Evolutionary conservation across 2,113 vertebrate species (phyloP).

Genomic region (Athene cunicularia): DNA sequence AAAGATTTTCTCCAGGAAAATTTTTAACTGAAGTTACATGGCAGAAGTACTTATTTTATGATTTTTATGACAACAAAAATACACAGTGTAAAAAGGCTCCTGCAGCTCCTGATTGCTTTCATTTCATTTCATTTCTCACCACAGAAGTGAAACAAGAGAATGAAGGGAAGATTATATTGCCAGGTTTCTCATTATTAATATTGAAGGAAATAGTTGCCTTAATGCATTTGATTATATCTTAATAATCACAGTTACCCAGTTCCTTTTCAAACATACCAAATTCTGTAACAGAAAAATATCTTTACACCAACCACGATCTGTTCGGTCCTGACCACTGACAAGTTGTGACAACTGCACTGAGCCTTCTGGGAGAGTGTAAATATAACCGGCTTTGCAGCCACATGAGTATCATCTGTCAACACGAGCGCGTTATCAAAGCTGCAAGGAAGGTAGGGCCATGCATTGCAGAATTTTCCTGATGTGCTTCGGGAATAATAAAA

Average conservation of each 20-base stretch:
- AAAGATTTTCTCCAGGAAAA: neutral
- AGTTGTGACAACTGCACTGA: constrained; percentile 57
- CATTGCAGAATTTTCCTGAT: neutral
- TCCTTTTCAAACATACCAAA: neutral
- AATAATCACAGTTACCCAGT: neutral
- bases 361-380: constrained; percentile 45
- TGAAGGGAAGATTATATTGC: neutral
- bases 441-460: neutral
- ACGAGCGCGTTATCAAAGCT: neutral
- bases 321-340: neutral
- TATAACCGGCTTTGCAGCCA: constrained; percentile 26
- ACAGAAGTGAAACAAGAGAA: neutral
- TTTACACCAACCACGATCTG: neutral
- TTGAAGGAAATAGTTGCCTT: neutral
- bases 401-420: constrained; percentile 14
- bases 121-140: constrained; percentile 23
- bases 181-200: constrained; percentile 10
- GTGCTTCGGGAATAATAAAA: neutral
- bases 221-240: constrained; percentile 35
- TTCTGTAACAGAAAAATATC: neutral
- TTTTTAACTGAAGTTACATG: neutral
- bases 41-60: neutral
- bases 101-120: neutral
- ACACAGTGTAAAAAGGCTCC: neutral
- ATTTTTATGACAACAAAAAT: constrained; percentile 29